Conservation (phyloP, 92 coral and sea anemone genomes). For the Phymanthus crucifer region DNA sequence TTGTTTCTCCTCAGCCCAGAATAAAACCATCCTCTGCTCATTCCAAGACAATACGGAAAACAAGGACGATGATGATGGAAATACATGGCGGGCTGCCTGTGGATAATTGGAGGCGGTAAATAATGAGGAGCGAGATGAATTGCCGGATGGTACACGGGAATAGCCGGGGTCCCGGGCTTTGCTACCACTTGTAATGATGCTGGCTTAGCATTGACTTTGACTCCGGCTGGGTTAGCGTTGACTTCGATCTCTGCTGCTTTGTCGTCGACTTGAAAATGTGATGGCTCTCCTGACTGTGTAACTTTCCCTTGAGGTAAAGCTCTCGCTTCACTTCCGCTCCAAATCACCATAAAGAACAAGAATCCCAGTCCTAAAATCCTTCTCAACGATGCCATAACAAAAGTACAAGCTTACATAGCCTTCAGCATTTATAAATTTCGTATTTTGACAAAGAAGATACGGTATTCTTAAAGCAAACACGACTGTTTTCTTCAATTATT, state of each 20-base stretch:
- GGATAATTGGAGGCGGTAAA: slow-evolving; percentile 72
- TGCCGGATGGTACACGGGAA: slow-evolving; percentile 92
- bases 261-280: slow-evolving; percentile 99
- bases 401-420: slow-evolving; percentile 3
- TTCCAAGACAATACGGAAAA: slow-evolving; percentile 49
- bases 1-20: slow-evolving; percentile 67
- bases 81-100: slow-evolving; percentile 75
- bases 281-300: slow-evolving; percentile 94
- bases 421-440: slow-evolving; percentile 5
- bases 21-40: slow-evolving; percentile 63
- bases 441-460: slow-evolving; percentile 1
- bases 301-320: slow-evolving; percentile 74
- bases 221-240: slow-evolving; percentile 98
- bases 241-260: slow-evolving; percentile 99
- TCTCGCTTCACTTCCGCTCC: slow-evolving; percentile 11
- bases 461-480: slow-evolving; percentile 8
- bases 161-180: slow-evolving; percentile 93
- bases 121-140: slow-evolving; percentile 90
- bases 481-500: not conserved
- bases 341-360: not conserved
- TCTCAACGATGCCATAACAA: slow-evolving; percentile 14
- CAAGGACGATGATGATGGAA: slow-evolving; percentile 37
- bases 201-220: slow-evolving; percentile 96
- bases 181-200: slow-evolving; percentile 98
- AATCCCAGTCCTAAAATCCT: not conserved